Evolutionary conservation across 2,113 vertebrate genomes (phyloP), one percentile per base, ranked within the genome.

Genomic region (Merops nubicus): DNA sequence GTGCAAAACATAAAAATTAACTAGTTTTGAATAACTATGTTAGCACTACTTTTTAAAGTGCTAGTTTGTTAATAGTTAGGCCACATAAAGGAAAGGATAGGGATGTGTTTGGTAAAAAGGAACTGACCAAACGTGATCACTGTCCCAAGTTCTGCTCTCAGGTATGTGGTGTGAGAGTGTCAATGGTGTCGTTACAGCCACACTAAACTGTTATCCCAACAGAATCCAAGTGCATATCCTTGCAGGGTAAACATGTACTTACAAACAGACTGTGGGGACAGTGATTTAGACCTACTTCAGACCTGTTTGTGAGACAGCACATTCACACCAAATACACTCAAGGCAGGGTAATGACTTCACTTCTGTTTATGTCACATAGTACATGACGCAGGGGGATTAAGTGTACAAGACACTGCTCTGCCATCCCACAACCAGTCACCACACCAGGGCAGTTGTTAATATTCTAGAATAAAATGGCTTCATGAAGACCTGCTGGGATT

Each of bases 361-460:
- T 45, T 85, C 47, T 60, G 12, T 36, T 47, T 40, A 48, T 34
- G 28, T 48, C 38, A 85, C n/a, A 43, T 13, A 15, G 12, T 53
- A n/a, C 6, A 19, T 10, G 26, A 34, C 31, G 72, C 8, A 50
- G 12, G 0, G 4, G 5, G 4, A 42, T 1, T 15, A 74, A 63
- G 8, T 2, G 34, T 12, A 59, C 28, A 54, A 75, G 34, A 45
- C 29, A 51, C 0, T 74, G 29, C 36, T 84, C 56, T 67, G 33
- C 13, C 60, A 59, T 26, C 10, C 19, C 62, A 34, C 25, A 82
- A 63, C 5, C 31, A 48, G 62, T 73, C 20, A 91, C 25, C 38
- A 80, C 3, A 26, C 2, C 7, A 43, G 20, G 42, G 17, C 54
- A 88, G 29, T 18, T 19, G 21, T 0, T 70, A 21, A 43, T 34